A percentile compares a stretch with the other conserved stretches of the same genome.
Conservation (phyloP, 2,888 invertebrate species). For the Dastarcus helophoroides region DNA sequence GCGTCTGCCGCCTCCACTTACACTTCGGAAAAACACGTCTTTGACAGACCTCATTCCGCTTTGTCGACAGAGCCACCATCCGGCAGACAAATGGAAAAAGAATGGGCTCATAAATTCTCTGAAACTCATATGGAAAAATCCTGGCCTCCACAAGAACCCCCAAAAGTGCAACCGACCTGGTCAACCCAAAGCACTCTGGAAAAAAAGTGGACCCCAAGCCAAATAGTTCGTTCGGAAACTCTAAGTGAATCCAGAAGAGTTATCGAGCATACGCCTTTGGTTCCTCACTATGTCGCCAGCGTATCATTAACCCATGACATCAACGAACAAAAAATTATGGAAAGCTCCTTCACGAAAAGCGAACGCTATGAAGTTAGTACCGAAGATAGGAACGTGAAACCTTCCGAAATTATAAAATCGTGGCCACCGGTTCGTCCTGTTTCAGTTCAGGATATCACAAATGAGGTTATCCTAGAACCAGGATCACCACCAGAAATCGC, state of each 20-base stretch:
- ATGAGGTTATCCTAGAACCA: constrained; percentile 47
- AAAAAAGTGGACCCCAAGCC: constrained; percentile 31
- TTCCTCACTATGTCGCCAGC: constrained; percentile 23
- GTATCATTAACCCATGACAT: constrained; percentile 35
- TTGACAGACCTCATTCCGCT: constrained; percentile 26
- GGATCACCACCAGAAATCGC: constrained; percentile 58
- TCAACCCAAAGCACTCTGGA: constrained; percentile 32
- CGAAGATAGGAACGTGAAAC: constrained; percentile 35
- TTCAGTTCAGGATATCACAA: constrained; percentile 36
- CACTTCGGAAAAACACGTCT: constrained; percentile 8
- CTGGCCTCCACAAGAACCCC: constrained; percentile 39
- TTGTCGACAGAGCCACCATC: constrained; percentile 39
- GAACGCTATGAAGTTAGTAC: constrained; percentile 21
- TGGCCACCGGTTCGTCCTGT: constrained; percentile 39
- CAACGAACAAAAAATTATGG: constrained; percentile 25
- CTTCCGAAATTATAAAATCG: constrained; percentile 39
- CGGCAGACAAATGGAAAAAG: constrained; percentile 56
- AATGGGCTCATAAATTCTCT: constrained; percentile 47
- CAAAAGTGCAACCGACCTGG: constrained; percentile 29
- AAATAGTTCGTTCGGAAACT: constrained; percentile 20
- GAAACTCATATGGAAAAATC: constrained; percentile 38
- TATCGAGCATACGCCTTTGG: constrained; percentile 14
- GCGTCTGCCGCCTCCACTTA: constrained; percentile 15
- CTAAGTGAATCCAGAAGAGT: constrained; percentile 21
- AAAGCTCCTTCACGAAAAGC: constrained; percentile 20